phyloP scores from a whole-genome alignment of 2,113 vertebrate genomes.

The Genyomyrus donnyi region DNA sequence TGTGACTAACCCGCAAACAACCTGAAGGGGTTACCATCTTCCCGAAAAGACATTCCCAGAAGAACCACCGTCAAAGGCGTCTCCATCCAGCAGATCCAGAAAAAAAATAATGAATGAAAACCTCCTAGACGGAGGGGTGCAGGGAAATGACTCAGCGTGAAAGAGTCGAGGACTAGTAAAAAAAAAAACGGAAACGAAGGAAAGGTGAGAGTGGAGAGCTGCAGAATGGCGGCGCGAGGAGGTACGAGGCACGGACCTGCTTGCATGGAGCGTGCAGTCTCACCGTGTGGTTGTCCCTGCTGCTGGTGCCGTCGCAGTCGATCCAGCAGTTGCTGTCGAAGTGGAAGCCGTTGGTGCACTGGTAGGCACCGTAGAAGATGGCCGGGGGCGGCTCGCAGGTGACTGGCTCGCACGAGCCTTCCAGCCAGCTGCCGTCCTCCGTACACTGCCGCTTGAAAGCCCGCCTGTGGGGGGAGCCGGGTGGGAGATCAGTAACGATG shows the following conservation, averaged over 20 bases:
- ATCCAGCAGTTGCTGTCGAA: constrained; percentile 90
- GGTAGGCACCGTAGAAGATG: constrained; percentile 85
- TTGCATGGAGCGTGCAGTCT: constrained; percentile 64
- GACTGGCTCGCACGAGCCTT: constrained; percentile 79
- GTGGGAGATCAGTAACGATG: background rate
- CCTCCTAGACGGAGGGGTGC: background rate
- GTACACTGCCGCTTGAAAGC: constrained; percentile 92
- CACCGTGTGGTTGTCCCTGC: constrained; percentile 71
- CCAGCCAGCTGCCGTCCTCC: constrained; percentile 86
- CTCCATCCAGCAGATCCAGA: background rate
- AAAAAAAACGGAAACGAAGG: background rate
- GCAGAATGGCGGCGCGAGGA: background rate
- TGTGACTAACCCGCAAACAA: background rate
- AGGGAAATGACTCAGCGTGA: background rate
- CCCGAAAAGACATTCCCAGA: background rate
- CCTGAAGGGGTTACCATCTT: background rate
- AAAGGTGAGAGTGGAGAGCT: background rate
- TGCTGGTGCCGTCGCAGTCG: constrained; percentile 72
- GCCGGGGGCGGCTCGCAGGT: constrained; percentile 84
- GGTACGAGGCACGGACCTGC: constrained; percentile 55
- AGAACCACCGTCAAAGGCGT: background rate
- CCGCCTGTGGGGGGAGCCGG: constrained; percentile 56
- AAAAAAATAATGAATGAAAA: background rate
- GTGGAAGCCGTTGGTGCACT: constrained; percentile 84
- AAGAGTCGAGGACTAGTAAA: background rate